A percentile compares a stretch with the other conserved stretches of the same genome.
Conservation (phyloP, 1,140 invertebrate genomes). For the Drosophila sulfurigaster region DNA sequence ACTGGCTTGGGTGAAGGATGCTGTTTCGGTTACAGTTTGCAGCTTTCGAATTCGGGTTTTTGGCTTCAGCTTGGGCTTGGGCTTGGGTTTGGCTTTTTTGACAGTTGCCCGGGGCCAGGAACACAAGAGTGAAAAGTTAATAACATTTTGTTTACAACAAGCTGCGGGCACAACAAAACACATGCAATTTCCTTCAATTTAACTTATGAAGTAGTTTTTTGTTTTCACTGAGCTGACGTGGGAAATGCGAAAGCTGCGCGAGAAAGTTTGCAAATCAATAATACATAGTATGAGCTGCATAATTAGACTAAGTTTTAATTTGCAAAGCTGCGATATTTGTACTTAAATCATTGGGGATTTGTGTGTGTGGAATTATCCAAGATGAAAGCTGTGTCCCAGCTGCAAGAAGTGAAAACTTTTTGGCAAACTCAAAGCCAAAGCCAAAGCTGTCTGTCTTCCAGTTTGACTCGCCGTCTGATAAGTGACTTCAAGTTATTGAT, state of each 20-base stretch:
- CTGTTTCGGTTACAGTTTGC: background rate
- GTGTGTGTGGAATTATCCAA: background rate
- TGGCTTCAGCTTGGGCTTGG: background rate
- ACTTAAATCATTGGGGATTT: slow-evolving; percentile 9
- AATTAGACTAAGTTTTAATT: background rate
- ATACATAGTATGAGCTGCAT: background rate
- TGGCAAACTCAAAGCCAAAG: background rate
- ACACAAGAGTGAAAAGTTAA: slow-evolving; percentile 61
- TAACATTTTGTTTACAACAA: slow-evolving; percentile 59
- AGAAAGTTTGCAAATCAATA: background rate
- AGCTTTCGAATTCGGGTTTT: slow-evolving; percentile 3
- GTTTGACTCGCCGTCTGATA: slow-evolving; percentile 18
- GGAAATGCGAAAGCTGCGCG: slow-evolving; percentile 16
- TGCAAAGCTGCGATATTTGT: background rate
- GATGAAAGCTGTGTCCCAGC: slow-evolving; percentile 19
- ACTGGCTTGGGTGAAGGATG: background rate
- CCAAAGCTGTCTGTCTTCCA: background rate
- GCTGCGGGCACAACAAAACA: slow-evolving; percentile 38
- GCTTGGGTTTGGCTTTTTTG: slow-evolving; percentile 14
- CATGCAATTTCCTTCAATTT: slow-evolving; percentile 56
- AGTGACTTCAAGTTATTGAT: slow-evolving; percentile 66
- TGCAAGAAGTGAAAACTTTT: slow-evolving; percentile 42
- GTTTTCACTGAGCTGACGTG: background rate
- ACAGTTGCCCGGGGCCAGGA: slow-evolving; percentile 32
- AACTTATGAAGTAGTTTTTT: slow-evolving; percentile 19